Evolutionary conservation across 2,113 vertebrate genomes (phyloP), one percentile per base, ranked within the genome.

Genomic region (Nibea coibor): DNA sequence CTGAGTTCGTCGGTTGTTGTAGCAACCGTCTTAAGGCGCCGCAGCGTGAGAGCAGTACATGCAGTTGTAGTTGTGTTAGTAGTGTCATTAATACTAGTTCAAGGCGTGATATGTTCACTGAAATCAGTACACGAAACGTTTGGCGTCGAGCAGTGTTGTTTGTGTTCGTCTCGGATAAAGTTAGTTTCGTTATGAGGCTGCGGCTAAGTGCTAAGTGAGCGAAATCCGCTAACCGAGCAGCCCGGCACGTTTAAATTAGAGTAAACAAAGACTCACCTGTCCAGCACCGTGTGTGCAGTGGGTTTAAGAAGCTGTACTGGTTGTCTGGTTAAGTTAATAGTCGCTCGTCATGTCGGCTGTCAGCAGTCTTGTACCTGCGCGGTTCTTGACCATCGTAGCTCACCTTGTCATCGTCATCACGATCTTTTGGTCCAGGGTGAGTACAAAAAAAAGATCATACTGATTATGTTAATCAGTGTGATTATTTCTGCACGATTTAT

Each of bases 341-440:
- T 50, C 42, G 50, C 7, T 42, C 0, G 78, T 10, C 28, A 98
- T 98, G 97, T 90, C 95, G 8, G 93, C 85, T 24, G 82, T 96
- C 20, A 91, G 78, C 47, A 96, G 95, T 47, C 93, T 98, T 0
- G 92, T 97, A 0, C 97, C 97, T 9, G 95, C 95, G 0, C 95
- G 97, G 19, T 98, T 98, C 86, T 91, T 98, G 79, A 96, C 96
- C 1, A 92, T 97, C 43, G 87, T 91, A 3, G 95, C 97, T 35
- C 97, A 98, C 65, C 92, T 98, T 28, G 96, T 97, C 73, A 95
- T 98, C 20, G 96, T 98, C 68, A 95, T 98, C 83, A 97, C 95
- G 4, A 95, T 97, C 75, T 97, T 97, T 83, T 97, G 96, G 96
- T 97, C 96, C 4, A 93, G 97, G 94, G 97, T 98, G 93, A 94